Percentiles rank a stretch among this genome's conserved stretches.
phyloP scores from a whole-genome alignment of 2,113 vertebrate genomes.

The Thymallus thymallus region DNA sequence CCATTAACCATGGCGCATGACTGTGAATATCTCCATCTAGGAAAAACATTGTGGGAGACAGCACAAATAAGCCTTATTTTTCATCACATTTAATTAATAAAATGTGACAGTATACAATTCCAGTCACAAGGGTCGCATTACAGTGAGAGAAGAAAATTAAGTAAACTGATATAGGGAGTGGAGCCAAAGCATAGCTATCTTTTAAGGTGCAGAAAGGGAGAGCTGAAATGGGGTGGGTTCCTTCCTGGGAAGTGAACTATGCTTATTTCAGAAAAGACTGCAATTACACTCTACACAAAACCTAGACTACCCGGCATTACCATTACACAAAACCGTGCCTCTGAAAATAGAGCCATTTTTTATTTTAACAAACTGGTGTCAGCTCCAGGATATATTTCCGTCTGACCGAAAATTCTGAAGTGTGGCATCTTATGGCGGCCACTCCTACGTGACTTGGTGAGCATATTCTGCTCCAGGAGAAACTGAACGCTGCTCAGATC shows the following conservation, averaged over 20 bases:
- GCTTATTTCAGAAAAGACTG: conserved; percentile 46
- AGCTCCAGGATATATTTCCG: conserved; percentile 27
- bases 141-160: conserved; percentile 12
- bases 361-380: conserved; percentile 47
- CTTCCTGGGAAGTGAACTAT: conserved; percentile 22
- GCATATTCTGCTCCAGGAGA: not conserved
- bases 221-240: conserved; percentile 33
- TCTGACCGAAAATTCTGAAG: not conserved
- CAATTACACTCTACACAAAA: conserved; percentile 49
- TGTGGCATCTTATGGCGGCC: not conserved
- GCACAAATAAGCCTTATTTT: conserved; percentile 8
- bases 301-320: conserved; percentile 32
- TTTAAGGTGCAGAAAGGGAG: conserved; percentile 20
- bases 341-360: conserved; percentile 55
- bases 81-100: conserved; percentile 12
- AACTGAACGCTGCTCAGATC: not conserved
- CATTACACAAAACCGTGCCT: conserved; percentile 47
- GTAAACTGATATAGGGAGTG: conserved; percentile 34
- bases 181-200: conserved; percentile 21
- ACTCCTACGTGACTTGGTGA: not conserved
- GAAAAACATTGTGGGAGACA: conserved; percentile 2
- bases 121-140: conserved; percentile 45
- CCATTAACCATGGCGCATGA: conserved; percentile 12
- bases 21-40: conserved; percentile 8
- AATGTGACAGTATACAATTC: conserved; percentile 33